A percentile compares a stretch with the other conserved stretches of the same genome.
Conservation (phyloP, 2,797 vertebrate species). For the Coracias cyanogaster region DNA sequence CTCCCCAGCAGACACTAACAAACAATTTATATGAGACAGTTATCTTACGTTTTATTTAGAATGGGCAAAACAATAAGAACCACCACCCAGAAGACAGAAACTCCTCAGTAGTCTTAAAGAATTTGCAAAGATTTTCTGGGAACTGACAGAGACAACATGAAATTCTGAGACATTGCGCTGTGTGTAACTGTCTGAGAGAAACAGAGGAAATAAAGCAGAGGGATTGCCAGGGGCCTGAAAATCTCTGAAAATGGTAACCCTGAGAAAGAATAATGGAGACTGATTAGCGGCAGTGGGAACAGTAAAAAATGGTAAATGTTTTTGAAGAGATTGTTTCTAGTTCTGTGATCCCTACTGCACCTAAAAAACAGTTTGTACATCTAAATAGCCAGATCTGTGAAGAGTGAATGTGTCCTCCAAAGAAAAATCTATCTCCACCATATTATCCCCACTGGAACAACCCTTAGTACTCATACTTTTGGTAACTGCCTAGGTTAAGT, state of each 20-base stretch:
- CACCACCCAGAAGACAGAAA: background rate
- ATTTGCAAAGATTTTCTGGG: background rate
- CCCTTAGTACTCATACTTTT: background rate
- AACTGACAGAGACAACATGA: background rate
- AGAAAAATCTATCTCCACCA: background rate
- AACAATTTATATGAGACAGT: background rate
- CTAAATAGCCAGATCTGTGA: background rate
- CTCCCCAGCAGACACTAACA: background rate
- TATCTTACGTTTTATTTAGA: background rate
- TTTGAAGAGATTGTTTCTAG: background rate
- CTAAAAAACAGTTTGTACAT: background rate
- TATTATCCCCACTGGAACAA: background rate
- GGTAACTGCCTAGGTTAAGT: background rate
- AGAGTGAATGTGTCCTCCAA: background rate
- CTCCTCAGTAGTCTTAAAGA: background rate
- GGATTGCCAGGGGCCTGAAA: background rate
- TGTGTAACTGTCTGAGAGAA: background rate
- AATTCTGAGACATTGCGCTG: background rate
- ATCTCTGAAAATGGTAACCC: slow-evolving; percentile 15
- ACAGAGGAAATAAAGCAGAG: background rate
- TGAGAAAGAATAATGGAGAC: slow-evolving; percentile 14
- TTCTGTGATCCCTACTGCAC: background rate
- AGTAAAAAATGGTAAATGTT: background rate
- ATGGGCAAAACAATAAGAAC: background rate
- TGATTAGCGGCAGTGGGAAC: background rate